Evolutionary conservation across 1,140 invertebrate genomes (phyloP).

Genomic region (Pemphigus obesinymphae): DNA sequence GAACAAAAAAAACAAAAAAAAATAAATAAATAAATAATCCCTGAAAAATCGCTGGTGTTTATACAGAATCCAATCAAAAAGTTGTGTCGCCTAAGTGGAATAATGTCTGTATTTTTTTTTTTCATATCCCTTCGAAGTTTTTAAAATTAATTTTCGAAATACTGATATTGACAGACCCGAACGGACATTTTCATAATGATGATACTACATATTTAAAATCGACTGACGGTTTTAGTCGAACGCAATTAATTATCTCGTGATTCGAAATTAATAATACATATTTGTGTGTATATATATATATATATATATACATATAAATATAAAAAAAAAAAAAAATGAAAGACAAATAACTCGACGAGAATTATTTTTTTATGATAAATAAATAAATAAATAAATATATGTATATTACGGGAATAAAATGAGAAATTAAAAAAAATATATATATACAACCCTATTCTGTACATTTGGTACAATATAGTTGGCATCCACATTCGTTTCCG

Average conservation of each 20-base stretch:
- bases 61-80: not conserved
- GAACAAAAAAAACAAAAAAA: not conserved
- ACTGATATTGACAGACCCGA: not conserved
- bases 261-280: too few relatives aligned
- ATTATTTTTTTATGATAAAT: not conserved
- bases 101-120: not conserved
- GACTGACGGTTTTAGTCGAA: not conserved
- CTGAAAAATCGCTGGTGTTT: too few relatives aligned
- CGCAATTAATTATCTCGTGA: not conserved
- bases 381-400: not conserved
- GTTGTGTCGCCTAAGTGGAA: not conserved
- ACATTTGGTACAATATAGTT: too few relatives aligned
- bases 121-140: not conserved
- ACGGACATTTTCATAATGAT: not conserved
- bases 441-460: not conserved
- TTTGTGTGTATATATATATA: too few relatives aligned
- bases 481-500: not conserved
- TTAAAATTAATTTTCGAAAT: not conserved
- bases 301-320: too few relatives aligned
- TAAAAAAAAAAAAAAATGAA: not conserved
- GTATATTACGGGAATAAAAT: not conserved
- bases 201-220: too few relatives aligned
- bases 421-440: not conserved
- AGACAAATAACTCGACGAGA: not conserved
- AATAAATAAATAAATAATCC: too few relatives aligned